A percentile compares a stretch with the other conserved stretches of the same genome.
These are phyloP conservation scores for Lytechinus variegatus DNA, from an alignment of 35 echinoderm and acorn worm species.

Conservation along the genomic window DNA sequence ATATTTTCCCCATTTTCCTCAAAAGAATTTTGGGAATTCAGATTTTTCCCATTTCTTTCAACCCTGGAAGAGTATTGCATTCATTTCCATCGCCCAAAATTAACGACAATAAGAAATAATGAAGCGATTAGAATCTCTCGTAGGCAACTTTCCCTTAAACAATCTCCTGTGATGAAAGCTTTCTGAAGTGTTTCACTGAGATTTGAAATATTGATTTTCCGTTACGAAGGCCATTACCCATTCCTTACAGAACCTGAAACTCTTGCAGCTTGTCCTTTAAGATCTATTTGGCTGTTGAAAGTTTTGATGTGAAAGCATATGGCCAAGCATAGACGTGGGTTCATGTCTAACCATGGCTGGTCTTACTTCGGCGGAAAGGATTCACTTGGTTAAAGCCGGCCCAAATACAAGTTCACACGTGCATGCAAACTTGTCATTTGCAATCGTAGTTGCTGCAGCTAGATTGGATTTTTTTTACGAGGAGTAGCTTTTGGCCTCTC, in stretches of 20 bases:
- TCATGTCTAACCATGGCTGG: no score
- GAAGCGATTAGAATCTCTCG: background rate
- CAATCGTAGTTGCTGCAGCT: no score
- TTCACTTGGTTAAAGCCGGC: no score
- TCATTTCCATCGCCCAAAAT: background rate
- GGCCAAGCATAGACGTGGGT: no score
- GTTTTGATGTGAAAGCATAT: no score
- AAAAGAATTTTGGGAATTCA: background rate
- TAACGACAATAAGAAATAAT: background rate
- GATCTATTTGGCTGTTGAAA: no score
- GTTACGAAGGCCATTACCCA: background rate
- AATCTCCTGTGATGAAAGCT: background rate
- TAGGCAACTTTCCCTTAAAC: background rate
- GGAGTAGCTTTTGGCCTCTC: no score
- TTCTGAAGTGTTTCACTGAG: background rate
- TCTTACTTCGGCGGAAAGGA: no score
- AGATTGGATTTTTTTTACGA: no score
- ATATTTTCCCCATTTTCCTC: background rate
- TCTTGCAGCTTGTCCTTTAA: no score
- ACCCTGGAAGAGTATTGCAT: background rate
- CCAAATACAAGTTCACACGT: no score
- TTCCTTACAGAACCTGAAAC: background rate
- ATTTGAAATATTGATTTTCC: background rate
- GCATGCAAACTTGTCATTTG: no score
- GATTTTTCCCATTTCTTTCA: background rate